Conservation (phyloP, 2,888 invertebrate species). For the Caenorhabditis angaria region DNA sequence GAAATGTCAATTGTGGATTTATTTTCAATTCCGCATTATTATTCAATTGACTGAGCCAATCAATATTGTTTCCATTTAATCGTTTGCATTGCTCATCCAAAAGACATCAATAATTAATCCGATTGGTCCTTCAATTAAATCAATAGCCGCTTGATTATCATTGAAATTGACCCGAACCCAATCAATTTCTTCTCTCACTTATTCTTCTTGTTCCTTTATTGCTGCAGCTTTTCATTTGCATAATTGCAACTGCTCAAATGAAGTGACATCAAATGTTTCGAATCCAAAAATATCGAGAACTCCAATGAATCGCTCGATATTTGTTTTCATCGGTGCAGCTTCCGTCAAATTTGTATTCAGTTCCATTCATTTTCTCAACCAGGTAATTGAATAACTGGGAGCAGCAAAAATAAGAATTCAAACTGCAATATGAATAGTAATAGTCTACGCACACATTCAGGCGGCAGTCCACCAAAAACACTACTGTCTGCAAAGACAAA, state of each 20-base stretch:
- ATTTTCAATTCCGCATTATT: slow-evolving; percentile 54
- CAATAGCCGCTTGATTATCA: slow-evolving; percentile 98
- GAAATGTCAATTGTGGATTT: slow-evolving; percentile 79
- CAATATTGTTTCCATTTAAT: slow-evolving; percentile 77
- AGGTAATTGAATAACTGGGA: slow-evolving; percentile 92
- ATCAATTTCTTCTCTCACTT: slow-evolving; percentile 92
- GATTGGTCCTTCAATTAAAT: slow-evolving; percentile 91
- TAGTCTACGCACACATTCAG: too few species aligned
- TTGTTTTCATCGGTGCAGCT: slow-evolving; percentile 5
- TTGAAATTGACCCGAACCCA: slow-evolving; percentile 83
- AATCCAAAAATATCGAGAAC: slow-evolving; percentile 98
- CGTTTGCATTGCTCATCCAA: slow-evolving; percentile 94
- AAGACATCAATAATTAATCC: slow-evolving; percentile 91
- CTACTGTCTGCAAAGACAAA: too few species aligned
- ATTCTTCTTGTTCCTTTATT: slow-evolving; percentile 98
- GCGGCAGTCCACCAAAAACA: too few species aligned
- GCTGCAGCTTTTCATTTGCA: slow-evolving; percentile 97
- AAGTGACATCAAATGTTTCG: slow-evolving; percentile 93
- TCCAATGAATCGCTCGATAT: slow-evolving; percentile 81
- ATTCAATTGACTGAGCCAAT: slow-evolving; percentile 80
- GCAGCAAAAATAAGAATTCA: too few species aligned
- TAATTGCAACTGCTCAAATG: slow-evolving; percentile 99
- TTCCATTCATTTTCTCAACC: slow-evolving; percentile 86
- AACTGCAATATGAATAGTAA: too few species aligned
- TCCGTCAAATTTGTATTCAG: slow-evolving; percentile 73